Evolutionary conservation across 1,140 invertebrate genomes (phyloP), one percentile per base, ranked within the genome.

Genomic region (Epicauta chinensis): DNA sequence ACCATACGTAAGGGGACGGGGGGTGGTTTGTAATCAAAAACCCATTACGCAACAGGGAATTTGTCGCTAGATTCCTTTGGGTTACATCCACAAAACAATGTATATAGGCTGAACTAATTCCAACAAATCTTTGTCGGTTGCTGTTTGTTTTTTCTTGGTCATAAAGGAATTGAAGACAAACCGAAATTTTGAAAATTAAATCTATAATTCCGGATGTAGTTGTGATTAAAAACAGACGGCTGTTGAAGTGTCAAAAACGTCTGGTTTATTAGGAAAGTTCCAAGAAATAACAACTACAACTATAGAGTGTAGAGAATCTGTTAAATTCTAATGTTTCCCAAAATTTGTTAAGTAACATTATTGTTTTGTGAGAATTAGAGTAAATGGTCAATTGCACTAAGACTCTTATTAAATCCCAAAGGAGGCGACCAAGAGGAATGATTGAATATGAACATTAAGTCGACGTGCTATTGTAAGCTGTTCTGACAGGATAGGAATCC

Each of bases 11-110:
- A 45, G 41, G 23, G 31, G 45, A 16, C 37, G 37, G 36, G 17
- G 51, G 47, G 47, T 35, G 51, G 47, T 51, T 40, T 47, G 56
- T 55, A 58, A 58, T 58, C 56, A 58, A 58, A 58, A 58, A 58
- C 53, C 53, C 53, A 55, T 58, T 58, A 58, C 53, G 48, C 41
- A 48, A 47, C 44, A 40, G 40, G 29, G 34, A 23, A 49, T 30
- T 16, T 23, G 15, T 49, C 46, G 36, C 37, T 39, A 45, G 39
- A 41, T 34, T 38, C 29, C 45, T 41, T 41, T 15, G 43, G 37
- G 50, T 48, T 47, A 41, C 11, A 16, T 53, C 36, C 29, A n/a
- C 23, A 39, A 49, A 40, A 41, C 12, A 55, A 55, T 55, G 47
- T 50, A 23, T 23, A 23, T 23, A 44, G 47, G 53, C 41, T 32